Percentiles rank a stretch among this genome's conserved stretches.
Evolutionary conservation across 2,113 vertebrate genomes (phyloP).

Genomic region (Sinocyclocheilus anshuiensis): DNA sequence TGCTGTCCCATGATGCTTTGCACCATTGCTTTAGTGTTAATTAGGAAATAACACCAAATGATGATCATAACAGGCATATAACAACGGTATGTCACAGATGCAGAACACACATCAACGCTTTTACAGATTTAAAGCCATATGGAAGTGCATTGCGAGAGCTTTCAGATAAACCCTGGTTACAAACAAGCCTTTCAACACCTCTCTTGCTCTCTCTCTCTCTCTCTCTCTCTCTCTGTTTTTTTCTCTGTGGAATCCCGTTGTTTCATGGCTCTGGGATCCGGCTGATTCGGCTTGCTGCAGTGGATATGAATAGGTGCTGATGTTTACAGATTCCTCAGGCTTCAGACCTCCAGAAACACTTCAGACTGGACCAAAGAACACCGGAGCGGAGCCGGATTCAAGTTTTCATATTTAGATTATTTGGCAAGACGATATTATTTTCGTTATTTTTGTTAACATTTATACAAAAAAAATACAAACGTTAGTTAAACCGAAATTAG

Average conservation of each 20-base stretch:
- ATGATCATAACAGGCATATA: background rate
- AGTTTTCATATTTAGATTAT: background rate
- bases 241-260: slow-evolving; percentile 8
- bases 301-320: slow-evolving; percentile 34
- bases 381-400: background rate
- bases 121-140: background rate
- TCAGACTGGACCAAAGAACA: background rate
- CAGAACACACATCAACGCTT: background rate
- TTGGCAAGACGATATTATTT: no score
- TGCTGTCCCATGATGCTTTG: slow-evolving; percentile 5
- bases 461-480: no score
- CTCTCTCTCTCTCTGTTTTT: background rate
- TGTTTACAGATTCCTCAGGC: slow-evolving; percentile 5
- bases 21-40: slow-evolving; percentile 10
- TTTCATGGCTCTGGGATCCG: background rate
- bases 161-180: background rate
- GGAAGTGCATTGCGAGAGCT: background rate
- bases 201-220: background rate
- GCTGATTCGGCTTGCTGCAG: background rate
- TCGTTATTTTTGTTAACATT: no score
- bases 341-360: background rate
- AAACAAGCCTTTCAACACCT: slow-evolving; percentile 5
- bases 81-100: background rate
- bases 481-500: no score
- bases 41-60: slow-evolving; percentile 1